Conservation (phyloP, 2,113 vertebrate genomes). For the Zosterops japonicus region DNA sequence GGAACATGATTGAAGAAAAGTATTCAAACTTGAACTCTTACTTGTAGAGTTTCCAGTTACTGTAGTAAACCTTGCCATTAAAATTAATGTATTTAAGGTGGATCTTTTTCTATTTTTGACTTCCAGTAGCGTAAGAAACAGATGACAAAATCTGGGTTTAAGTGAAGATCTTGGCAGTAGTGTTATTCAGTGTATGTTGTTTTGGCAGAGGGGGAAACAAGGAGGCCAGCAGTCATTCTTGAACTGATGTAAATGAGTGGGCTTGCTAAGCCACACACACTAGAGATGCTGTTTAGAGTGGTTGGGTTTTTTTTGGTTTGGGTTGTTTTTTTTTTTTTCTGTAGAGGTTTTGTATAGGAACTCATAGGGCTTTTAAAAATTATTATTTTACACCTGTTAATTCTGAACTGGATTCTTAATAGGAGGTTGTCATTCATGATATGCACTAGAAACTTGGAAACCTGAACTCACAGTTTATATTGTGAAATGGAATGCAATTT, state of each 20-base stretch:
- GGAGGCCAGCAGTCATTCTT: neutral
- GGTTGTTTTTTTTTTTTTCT: neutral
- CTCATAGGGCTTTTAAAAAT: fast-evolving
- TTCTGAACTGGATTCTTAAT: neutral
- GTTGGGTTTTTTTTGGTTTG: neutral
- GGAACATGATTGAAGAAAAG: neutral
- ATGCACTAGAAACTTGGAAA: neutral
- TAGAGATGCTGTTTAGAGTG: neutral
- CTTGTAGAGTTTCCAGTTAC: neutral
- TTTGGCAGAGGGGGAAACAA: neutral
- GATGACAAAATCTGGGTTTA: neutral
- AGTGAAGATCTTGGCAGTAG: neutral
- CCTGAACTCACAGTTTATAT: neutral
- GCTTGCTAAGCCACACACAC: neutral
- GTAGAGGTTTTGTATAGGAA: neutral
- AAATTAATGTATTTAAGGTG: neutral
- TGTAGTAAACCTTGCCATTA: neutral
- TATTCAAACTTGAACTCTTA: neutral
- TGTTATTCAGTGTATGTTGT: neutral
- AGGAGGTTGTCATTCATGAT: neutral
- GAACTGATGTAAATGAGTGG: neutral
- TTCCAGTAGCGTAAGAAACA: neutral
- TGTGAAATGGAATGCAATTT: neutral
- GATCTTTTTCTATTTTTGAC: neutral
- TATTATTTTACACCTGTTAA: neutral